Evolutionary conservation across 2,797 vertebrate genomes (phyloP).

Genomic region (Eleutherodactylus coqui): DNA sequence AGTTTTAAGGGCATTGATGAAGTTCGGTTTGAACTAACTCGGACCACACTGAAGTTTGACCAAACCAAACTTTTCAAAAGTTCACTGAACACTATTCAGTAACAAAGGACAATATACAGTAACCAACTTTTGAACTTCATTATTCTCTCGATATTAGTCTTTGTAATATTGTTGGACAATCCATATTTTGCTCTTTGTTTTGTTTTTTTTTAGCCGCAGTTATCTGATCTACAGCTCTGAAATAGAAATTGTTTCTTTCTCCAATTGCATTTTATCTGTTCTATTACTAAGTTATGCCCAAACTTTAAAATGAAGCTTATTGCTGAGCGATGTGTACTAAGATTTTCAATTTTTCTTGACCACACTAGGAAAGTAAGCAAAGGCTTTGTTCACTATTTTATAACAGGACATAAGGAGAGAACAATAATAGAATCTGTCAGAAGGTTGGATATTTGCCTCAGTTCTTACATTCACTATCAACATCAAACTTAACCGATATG

Average conservation of each 20-base stretch:
- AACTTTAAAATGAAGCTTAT: constrained; percentile 12
- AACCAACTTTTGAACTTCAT: background rate
- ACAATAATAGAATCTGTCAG: constrained; percentile 34
- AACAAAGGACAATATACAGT: too few relatives aligned
- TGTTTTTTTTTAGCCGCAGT: background rate
- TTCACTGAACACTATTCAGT: too few relatives aligned
- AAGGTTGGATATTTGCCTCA: constrained; percentile 2
- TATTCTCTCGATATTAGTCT: background rate
- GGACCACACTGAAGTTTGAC: too few relatives aligned
- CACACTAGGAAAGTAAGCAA: background rate
- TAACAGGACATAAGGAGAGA: constrained; percentile 11
- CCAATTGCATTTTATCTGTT: background rate
- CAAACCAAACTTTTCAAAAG: too few relatives aligned
- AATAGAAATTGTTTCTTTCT: background rate
- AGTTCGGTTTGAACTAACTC: too few relatives aligned
- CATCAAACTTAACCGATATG: background rate
- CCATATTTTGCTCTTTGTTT: background rate
- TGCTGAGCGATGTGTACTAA: background rate
- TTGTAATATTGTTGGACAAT: background rate
- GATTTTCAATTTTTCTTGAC: constrained; percentile 28
- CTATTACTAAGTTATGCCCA: background rate
- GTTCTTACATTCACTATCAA: constrained; percentile 5
- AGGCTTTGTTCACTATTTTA: constrained; percentile 31
- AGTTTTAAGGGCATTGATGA: too few relatives aligned
- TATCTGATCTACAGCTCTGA: background rate